Evolutionary conservation across 2,113 vertebrate genomes (phyloP).

Genomic region (Anser brachyrhynchus): DNA sequence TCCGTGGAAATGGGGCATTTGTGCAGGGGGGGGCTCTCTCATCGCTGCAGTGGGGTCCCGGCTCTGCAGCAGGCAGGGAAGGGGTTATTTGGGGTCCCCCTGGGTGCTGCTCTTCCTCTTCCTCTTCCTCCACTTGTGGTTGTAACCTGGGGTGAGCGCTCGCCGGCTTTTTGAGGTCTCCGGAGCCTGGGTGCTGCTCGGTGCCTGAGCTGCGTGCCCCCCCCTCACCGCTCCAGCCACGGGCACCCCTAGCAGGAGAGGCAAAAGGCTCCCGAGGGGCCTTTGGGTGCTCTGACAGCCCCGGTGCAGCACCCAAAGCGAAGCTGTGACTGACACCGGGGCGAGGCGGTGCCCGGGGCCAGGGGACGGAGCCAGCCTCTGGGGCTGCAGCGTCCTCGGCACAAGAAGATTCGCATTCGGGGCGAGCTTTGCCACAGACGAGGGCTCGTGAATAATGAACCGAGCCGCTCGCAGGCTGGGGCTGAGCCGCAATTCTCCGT

Average conservation of each 20-base stretch:
- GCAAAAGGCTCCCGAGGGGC: fast-evolving
- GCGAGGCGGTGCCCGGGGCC: fast-evolving
- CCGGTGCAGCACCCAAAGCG: neutral
- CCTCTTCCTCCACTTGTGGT: too few species aligned
- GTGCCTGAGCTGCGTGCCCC: neutral
- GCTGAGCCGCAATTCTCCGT: neutral
- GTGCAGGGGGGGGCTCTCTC: fast-evolving
- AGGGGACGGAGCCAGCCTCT: neutral
- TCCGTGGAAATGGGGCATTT: fast-evolving
- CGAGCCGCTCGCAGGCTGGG: neutral
- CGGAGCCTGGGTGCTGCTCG: neutral
- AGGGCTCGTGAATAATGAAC: neutral
- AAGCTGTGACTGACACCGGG: fast-evolving
- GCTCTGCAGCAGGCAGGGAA: neutral
- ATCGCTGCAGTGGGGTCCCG: fast-evolving
- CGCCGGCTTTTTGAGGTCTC: neutral
- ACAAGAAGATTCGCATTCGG: neutral
- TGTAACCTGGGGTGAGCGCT: neutral
- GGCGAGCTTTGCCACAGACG: fast-evolving
- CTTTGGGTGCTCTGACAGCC: neutral
- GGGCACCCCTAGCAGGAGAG: fast-evolving
- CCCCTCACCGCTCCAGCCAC: neutral
- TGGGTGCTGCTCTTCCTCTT: neutral
- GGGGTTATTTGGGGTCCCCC: neutral
- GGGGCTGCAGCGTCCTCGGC: neutral